Evolutionary conservation across 2,113 vertebrate genomes (phyloP).

Genomic region (Rhynchomys soricoides): DNA sequence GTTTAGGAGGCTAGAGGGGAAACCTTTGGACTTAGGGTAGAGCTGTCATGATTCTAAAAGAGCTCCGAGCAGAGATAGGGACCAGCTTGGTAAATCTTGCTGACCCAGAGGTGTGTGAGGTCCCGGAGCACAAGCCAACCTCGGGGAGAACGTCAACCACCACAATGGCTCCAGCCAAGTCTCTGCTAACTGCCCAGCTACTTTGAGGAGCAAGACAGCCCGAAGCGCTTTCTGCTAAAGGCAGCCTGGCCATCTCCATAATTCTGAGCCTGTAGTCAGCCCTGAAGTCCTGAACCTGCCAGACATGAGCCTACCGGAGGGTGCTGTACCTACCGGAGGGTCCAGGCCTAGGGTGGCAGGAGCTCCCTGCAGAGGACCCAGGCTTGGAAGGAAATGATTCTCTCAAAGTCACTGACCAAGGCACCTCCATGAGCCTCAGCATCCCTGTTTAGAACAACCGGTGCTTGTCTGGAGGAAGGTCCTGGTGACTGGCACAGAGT

Average conservation of each 20-base stretch:
- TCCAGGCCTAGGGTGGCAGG: not conserved
- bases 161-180: not conserved
- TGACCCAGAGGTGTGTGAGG: not conserved
- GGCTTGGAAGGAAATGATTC: not conserved
- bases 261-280: not conserved
- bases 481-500: not conserved
- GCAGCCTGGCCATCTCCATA: not conserved
- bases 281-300: not conserved
- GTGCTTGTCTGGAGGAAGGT: not conserved
- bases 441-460: not conserved
- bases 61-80: not conserved
- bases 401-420: not conserved
- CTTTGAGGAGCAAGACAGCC: too few relatives aligned
- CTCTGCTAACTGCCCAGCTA: not conserved
- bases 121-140: not conserved
- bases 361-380: not conserved
- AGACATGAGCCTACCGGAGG: too few relatives aligned
- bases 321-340: not conserved
- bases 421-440: accelerated
- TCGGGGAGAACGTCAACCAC: not conserved
- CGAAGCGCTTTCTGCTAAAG: not conserved
- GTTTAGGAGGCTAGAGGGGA: not conserved
- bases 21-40: not conserved
- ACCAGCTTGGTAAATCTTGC: not conserved
- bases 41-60: not conserved